A percentile compares a stretch with the other conserved stretches of the same genome.
Evolutionary conservation across 2,888 invertebrate species (phyloP).

Genomic region (Thecophora atra): DNA sequence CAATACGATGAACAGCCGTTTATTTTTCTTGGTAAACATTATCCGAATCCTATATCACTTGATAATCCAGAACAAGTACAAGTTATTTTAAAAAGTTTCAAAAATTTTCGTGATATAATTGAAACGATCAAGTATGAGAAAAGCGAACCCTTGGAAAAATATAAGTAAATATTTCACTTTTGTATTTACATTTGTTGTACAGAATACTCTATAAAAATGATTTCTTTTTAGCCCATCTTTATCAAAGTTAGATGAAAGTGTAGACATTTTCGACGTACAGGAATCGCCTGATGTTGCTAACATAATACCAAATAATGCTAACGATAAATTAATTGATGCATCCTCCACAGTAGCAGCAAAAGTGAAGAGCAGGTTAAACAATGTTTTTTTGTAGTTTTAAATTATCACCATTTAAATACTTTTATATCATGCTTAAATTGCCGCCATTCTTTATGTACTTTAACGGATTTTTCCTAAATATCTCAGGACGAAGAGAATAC

Average conservation of each 20-base stretch:
- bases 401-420: too few relatives aligned
- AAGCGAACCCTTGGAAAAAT: constrained; percentile 46
- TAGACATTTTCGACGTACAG: constrained; percentile 50
- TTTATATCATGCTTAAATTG: too few relatives aligned
- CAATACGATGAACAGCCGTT: constrained; percentile 62
- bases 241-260: constrained; percentile 42
- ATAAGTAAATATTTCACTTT: constrained; percentile 43
- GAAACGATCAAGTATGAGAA: constrained; percentile 58
- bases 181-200: neutral
- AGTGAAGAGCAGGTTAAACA: constrained; percentile 42
- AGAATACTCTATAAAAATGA: neutral
- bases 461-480: neutral
- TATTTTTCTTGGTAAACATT: constrained; percentile 57
- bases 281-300: constrained; percentile 47
- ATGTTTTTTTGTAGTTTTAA: neutral
- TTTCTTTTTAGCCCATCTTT: constrained; percentile 41
- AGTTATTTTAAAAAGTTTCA: constrained; percentile 61
- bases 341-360: constrained; percentile 34
- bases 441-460: too few relatives aligned
- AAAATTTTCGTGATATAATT: constrained; percentile 61
- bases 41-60: constrained; percentile 47
- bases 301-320: neutral
- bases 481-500: constrained; percentile 57
- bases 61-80: constrained; percentile 53
- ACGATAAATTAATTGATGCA: constrained; percentile 25